Conservation (phyloP, 53 echinoderm and acorn worm species). For the Luidia sarsii region DNA sequence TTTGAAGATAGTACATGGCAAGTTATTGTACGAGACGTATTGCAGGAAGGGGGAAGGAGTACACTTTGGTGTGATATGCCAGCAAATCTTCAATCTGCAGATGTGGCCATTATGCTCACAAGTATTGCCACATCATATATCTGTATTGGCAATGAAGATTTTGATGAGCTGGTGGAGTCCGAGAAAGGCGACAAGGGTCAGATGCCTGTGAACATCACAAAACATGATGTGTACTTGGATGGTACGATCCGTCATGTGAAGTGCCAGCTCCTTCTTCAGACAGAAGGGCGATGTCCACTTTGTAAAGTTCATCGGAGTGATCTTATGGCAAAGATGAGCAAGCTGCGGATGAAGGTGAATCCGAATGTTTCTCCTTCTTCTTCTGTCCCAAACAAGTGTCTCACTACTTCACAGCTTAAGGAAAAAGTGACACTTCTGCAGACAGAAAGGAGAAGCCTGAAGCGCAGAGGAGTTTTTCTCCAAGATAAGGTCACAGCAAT, state of each 20-base stretch:
- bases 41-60: background rate
- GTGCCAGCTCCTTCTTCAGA: conserved; percentile 2
- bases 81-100: background rate
- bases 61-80: background rate
- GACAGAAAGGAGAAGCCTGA: background rate
- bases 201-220: conserved; percentile 4
- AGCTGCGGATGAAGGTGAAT: background rate
- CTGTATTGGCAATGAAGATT: conserved; percentile 16
- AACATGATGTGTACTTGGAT: background rate
- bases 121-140: background rate
- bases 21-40: background rate
- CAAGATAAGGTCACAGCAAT: background rate
- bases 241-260: conserved; percentile 4
- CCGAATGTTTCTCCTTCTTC: background rate
- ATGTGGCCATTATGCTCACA: background rate
- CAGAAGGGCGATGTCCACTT: background rate
- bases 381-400: background rate
- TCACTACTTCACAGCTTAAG: background rate
- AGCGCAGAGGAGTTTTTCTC: background rate
- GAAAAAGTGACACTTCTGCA: background rate
- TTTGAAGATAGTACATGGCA: background rate
- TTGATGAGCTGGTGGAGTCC: background rate
- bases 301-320: conserved; percentile 9
- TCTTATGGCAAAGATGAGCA: background rate
- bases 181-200: conserved; percentile 15